Base-by-base conservation (phyloP, 2,888 invertebrate species). In the Marasmarcha lunaedactyla region DNA sequence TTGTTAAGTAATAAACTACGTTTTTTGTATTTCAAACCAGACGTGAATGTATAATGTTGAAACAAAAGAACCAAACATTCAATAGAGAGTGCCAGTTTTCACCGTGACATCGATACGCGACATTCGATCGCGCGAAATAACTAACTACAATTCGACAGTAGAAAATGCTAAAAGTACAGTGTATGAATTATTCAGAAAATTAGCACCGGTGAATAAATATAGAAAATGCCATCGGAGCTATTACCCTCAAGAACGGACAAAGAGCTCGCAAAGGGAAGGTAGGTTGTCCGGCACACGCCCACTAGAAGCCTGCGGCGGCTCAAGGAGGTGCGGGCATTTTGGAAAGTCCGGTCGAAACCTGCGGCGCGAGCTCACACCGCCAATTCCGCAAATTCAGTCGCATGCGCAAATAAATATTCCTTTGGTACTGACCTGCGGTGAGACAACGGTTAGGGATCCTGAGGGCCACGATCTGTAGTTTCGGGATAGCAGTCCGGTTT, bases 401-500 rank as follows among this genome's bases (percentile, higher is more conserved):
- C 30, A 30, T n/a, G n/a, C 2, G 30, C 30, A 46, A 48, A 48
- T 49, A 42, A 37, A 67, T 78, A 76, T 49, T 81, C 81, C 78
- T 69, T 59, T 57, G 57, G 51, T 54, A 63, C 30, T 30, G 11
- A 30, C 30, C 30, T 30, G 30, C 30, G 30, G 30, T 20, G 20
- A 20, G n/a, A n/a, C 6, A 30, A 7, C 10, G 11, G 25, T 25
- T 25, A 9, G 30, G 30, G 30, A 30, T 30, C 30, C 30, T 4
- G 4, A 3, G 9, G 9, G 4, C n/a, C 30, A 11, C 11, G 30
- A 9, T 25, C 25, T 25, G 30, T 69, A 54, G 66, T 71, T 63
- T 64, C 56, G 69, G 69, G 69, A 71, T 69, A 71, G 68, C 59
- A 71, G 74, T 78, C 78, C 81, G 79, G 74, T 74, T 79, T 77